Evolutionary conservation across 1,140 invertebrate species (phyloP), one percentile per base, ranked within the genome.

Genomic region (Dendrolimus kikuchii): DNA sequence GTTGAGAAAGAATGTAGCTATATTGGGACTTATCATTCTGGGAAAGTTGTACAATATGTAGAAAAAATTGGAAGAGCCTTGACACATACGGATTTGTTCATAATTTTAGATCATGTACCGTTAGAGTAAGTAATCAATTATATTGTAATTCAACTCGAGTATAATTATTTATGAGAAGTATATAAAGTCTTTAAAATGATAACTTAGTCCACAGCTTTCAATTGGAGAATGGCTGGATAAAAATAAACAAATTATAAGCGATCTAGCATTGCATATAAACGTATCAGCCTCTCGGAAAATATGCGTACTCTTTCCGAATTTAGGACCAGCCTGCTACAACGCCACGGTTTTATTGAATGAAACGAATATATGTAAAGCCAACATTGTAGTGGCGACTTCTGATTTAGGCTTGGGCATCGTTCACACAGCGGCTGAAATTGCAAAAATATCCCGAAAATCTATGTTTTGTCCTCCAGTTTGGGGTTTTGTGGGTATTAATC

Each of bases 401-500:
- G 84, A 90, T 65, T 53, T 84, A 49, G 89, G 88, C 6, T 74
- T 89, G 39, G 77, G 80, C 48, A 62, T 80, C 40, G 62, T 80
- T 10, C 60, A 65, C 10, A 55, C 66, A 39, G 59, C 77, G 36
- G 77, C 88, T 9, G 68, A 87, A 62, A 72, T 77, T 42, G 69
- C 78, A 10, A 75, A 86, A 64, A 64, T 87, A 5, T 71, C 79
- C 2, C 54, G 86, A 43, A 66, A 65, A 59, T 80, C 86, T 62
- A 81, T 90, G 59, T 80, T 82, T 67, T 88, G 84, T 50, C 87
- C 89, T 5, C 88, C 89, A 40, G 88, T 90, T 6, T 90, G 88
- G 88, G 89, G 89, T 7, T 89, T 88, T 64, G 73, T 87, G 1
- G 88, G 88, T 37, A 67, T 86, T n/a, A 87, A 89, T 62, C 76